Evolutionary conservation across 1,140 invertebrate genomes (phyloP).

Genomic region (Pseudomyrmex flavicornis): DNA sequence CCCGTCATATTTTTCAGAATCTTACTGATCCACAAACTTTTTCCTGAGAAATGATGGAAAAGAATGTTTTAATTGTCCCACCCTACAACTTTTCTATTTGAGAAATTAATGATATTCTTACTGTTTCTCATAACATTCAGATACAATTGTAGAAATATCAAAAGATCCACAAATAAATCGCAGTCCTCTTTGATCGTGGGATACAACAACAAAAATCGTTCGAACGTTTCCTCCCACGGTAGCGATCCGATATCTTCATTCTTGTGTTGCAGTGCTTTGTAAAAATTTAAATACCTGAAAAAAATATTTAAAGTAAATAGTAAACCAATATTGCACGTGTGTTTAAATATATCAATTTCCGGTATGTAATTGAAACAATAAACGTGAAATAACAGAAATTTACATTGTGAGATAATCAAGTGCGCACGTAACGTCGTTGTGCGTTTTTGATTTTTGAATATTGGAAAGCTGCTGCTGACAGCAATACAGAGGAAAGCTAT

Average conservation of each 20-base stretch:
- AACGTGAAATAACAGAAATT: slow-evolving; percentile 60
- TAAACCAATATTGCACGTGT: not conserved
- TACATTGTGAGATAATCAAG: slow-evolving; percentile 86
- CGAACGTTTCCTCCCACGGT: slow-evolving; percentile 87
- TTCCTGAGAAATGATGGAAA: slow-evolving; percentile 57
- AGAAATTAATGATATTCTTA: slow-evolving; percentile 22
- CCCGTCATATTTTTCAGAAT: slow-evolving; percentile 79
- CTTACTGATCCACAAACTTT: slow-evolving; percentile 73
- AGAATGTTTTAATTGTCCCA: not conserved
- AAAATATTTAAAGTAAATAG: not conserved
- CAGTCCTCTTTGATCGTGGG: slow-evolving; percentile 87
- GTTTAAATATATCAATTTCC: not conserved
- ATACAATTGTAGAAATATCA: slow-evolving; percentile 86
- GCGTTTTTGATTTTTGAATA: slow-evolving; percentile 88
- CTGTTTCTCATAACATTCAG: slow-evolving; percentile 76
- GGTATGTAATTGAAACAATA: not conserved
- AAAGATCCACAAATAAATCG: slow-evolving; percentile 85
- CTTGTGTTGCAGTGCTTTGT: slow-evolving; percentile 71
- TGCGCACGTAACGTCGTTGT: slow-evolving; percentile 85
- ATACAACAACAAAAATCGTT: slow-evolving; percentile 86
- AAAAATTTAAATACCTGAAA: slow-evolving; percentile 78
- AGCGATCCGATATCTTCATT: slow-evolving; percentile 82
- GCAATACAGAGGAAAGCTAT: slow-evolving; percentile 83
- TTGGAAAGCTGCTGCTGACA: slow-evolving; percentile 84
- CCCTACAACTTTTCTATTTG: not conserved